Base-by-base conservation (phyloP, 2,888 invertebrate genomes). In the Drosophila testacea region DNA sequence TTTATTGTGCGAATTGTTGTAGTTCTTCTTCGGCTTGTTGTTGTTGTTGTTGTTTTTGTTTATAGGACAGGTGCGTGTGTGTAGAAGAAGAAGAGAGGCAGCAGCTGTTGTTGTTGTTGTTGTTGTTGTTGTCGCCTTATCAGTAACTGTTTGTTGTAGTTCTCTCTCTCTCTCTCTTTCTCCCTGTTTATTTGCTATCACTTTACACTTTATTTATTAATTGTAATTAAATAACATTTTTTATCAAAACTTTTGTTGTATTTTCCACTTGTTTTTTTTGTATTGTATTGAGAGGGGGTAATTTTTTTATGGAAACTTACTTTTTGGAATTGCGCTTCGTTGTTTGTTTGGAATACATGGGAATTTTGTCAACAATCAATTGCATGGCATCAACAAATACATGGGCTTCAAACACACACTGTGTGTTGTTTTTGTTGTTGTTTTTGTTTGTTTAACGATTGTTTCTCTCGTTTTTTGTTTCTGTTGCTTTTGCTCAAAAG, bases 261-360 rank as follows among this genome's bases (percentile, higher is more conserved):
- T 42, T 51, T 66, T 56, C 47, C 32, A 42, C 48, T 55, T 65
- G 61, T 41, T 16, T 7, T 39, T 39, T 11, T 22, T 57, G 48
- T 16, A 27, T 4, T 39, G 0, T 32, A 30, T 32, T 32, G 32
- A 2, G 56, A 11, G 13, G 13, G 34, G 22, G 28, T 7, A 22
- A 27, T 6, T 6, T 6, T 6, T 32, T 52, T 57, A 55, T 46
- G 56, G 9, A 32, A 83, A 92, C 92, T 92, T 92, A 92, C 92
- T 92, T 92, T 91, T 92, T 92, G 90, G 92, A 91, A 91, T 91
- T 92, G 86, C 92, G 92, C 91, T 92, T 92, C 91, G 92, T 89
- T 89, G 91, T 91, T 91, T 92, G 92, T 90, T 92, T 92, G 91
- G 92, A 92, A 92, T 92, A 92, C 92, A 92, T 92, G 92, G 91